Conservation (phyloP, 2,113 vertebrate genomes). For the Phocoena sinus region DNA sequence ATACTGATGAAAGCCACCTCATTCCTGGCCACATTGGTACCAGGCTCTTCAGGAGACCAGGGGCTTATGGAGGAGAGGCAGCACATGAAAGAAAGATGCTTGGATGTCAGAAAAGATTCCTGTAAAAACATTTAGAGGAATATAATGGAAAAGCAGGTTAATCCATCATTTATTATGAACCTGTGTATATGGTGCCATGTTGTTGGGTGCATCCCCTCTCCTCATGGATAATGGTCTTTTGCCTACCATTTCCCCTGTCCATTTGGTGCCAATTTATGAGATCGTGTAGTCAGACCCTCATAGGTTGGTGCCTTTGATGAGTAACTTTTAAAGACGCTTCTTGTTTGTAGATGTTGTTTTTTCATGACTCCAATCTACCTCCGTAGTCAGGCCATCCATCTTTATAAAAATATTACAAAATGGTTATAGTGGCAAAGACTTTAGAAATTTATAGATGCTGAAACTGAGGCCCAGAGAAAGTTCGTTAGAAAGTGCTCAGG, state of each 20-base stretch:
- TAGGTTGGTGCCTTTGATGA: neutral
- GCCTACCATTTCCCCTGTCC: neutral
- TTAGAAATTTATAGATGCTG: neutral
- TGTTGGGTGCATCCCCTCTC: neutral
- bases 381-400: neutral
- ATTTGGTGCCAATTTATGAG: neutral
- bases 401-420: constrained; percentile 19
- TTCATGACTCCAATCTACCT: neutral
- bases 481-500: neutral
- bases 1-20: neutral
- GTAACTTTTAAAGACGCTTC: neutral
- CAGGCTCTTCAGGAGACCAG: neutral
- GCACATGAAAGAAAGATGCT: neutral
- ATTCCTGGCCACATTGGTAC: neutral
- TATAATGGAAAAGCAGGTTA: neutral
- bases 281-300: neutral
- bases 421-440: neutral
- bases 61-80: neutral
- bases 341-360: neutral
- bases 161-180: neutral
- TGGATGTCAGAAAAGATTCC: neutral
- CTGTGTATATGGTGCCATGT: neutral
- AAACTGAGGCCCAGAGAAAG: neutral
- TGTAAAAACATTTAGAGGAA: neutral
- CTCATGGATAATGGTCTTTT: neutral